phyloP scores from a whole-genome alignment of 64 coral and sea anemone species.

The Acropora yongei region DNA sequence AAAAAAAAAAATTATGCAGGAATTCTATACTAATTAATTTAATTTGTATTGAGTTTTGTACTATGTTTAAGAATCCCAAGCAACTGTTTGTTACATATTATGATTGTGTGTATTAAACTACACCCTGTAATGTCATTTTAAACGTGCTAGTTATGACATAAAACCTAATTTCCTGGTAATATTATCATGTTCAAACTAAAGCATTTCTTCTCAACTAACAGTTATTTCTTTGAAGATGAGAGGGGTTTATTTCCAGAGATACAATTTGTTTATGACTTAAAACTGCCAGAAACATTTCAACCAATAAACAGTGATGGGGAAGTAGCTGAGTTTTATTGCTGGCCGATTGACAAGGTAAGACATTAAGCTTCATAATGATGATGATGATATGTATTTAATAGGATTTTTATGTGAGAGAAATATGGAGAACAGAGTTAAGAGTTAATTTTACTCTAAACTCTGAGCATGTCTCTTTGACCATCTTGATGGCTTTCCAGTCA shows the following conservation, averaged over 20 bases:
- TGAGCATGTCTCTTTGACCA: no score
- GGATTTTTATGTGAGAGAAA: background rate
- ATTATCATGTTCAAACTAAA: background rate
- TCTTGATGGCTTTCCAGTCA: no score
- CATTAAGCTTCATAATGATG: background rate
- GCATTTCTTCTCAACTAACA: slow-evolving; percentile 12
- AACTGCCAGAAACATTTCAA: slow-evolving; percentile 81
- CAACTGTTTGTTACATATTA: no score
- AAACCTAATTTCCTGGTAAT: no score
- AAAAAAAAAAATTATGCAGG: no score
- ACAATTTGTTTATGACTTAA: slow-evolving; percentile 91
- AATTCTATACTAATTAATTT: no score
- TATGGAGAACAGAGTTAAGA: background rate
- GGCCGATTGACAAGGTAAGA: slow-evolving; percentile 88
- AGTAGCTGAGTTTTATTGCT: slow-evolving; percentile 97
- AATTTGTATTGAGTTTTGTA: no score
- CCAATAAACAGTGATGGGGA: slow-evolving; percentile 86
- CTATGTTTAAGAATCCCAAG: no score
- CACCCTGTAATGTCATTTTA: no score
- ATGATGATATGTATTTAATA: background rate
- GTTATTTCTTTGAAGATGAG: slow-evolving; percentile 92
- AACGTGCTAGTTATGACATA: no score
- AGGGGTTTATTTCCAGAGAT: slow-evolving; percentile 95
- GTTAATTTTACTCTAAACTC: no score
- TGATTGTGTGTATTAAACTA: no score